Base-by-base conservation (phyloP, 2,888 invertebrate genomes). In the Mylabris sibirica region DNA sequence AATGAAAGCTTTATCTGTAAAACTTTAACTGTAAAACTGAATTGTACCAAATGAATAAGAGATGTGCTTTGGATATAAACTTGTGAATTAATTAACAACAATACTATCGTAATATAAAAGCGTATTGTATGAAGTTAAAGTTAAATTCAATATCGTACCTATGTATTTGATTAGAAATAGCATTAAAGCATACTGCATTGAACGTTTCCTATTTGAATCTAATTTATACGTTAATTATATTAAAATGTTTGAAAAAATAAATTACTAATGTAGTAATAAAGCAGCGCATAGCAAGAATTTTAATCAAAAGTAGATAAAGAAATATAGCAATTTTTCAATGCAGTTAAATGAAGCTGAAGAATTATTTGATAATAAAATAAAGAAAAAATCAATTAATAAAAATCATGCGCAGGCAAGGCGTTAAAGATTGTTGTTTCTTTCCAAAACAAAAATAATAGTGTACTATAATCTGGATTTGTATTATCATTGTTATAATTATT, bases 381-480 rank as follows among this genome's bases (percentile, higher is more conserved):
- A 44, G 11, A 14, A 11, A 38, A 38, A 17, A 44, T 17, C 17
- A 44, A 44, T 44, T 44, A 44, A 44, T 17, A 44, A 44, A n/a
- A 44, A 44, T 20, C 77, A 76, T 77, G 77, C 76, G 67, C 76
- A 77, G 70, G 69, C 71, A 57, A 57, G 73, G 63, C 35, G 60
- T 60, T 63, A 44, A 60, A 64, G 60, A 59, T 65, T 63, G 64
- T 63, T 63, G 64, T 62, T 35, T 30, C 26, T 35, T 17, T 14
- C 3, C 5, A 30, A 17, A 11, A n/a, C 6, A 49, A 20, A 49
- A 60, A 62, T 72, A 75, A 76, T 74, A 71, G 70, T 72, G 68
- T 30, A 64, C 4, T 67, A 73, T 76, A 75, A 67, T 61, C 22
- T 63, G 63, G 65, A 67, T 63, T 70, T 75, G 77, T n/a, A 49